Conservation (phyloP, 2,888 invertebrate species). For the Spialia ferax region DNA sequence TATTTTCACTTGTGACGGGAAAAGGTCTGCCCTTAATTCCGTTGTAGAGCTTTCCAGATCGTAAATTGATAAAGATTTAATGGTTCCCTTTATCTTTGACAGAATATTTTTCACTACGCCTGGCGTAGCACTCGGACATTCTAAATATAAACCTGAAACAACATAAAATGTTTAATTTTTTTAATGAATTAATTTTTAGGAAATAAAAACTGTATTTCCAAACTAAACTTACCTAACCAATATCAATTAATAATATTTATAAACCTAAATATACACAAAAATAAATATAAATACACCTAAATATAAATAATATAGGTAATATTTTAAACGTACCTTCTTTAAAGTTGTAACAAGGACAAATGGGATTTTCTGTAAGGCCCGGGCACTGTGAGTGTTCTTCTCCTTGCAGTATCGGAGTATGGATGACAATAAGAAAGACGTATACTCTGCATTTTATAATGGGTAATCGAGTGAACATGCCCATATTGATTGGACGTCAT, state of each 20-base stretch:
- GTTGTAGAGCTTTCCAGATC: slow-evolving; percentile 94
- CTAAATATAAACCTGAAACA: slow-evolving; percentile 91
- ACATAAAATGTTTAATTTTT: neutral
- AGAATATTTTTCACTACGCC: slow-evolving; percentile 91
- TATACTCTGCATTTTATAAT: slow-evolving; percentile 82
- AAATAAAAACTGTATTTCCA: too few relatives aligned
- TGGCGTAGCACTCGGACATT: slow-evolving; percentile 94
- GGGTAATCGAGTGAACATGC: slow-evolving; percentile 69
- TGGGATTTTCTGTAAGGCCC: slow-evolving; percentile 91
- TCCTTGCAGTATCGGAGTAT: slow-evolving; percentile 84
- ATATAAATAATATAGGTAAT: too few relatives aligned
- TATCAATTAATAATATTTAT: too few relatives aligned
- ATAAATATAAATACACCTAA: too few relatives aligned
- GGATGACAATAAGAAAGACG: slow-evolving; percentile 82
- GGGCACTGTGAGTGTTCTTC: slow-evolving; percentile 89
- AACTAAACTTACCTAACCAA: too few relatives aligned
- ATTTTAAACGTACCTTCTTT: slow-evolving; percentile 89
- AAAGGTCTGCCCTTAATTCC: slow-evolving; percentile 91
- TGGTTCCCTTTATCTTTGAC: slow-evolving; percentile 88
- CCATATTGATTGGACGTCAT: slow-evolving; percentile 76
- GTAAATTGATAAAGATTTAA: slow-evolving; percentile 96
- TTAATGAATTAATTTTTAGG: too few relatives aligned
- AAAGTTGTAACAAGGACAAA: slow-evolving; percentile 97
- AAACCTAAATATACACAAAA: too few relatives aligned
- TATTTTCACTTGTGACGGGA: slow-evolving; percentile 90